Evolutionary conservation across 2,113 vertebrate genomes (phyloP), one percentile per base, ranked within the genome.

Genomic region (Phocoena sinus): DNA sequence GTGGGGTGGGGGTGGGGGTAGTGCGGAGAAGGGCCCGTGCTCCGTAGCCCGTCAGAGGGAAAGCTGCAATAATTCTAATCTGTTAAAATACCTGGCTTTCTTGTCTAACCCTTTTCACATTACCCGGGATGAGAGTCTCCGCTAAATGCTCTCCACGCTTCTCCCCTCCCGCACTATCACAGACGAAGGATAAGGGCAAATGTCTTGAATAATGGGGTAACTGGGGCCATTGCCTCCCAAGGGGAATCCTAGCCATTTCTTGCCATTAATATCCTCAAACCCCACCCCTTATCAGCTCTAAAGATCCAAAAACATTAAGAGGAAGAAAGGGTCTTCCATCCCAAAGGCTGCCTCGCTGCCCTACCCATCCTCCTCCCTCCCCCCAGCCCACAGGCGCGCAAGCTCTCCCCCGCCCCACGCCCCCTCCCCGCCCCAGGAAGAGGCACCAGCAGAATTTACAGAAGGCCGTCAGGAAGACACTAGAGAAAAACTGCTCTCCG

Each of bases 381-480:
- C 13, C 11, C 21, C 12, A 6, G 11, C n/a, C 60, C 41, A 4
- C 14, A 26, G 44, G 21, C 3, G n/a, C n/a, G 36, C 14, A n/a
- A 26, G 3, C 36, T 28, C 36, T 25, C 50, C 63, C 23, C 1
- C 23, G 3, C 23, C 5, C 1, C 15, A 17, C 15, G 53, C 15
- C 53, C 15, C 50, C 15, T 53, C 53, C 53, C 56, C 20, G 56
- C 77, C n/a, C 11, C 28, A n/a, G 47, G 20, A 73, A 23, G 56
- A 38, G 13, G 21, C 18, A 3, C 0, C 18, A 6, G 20, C 2
- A 8, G 23, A 23, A 17, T 41, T 8, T 58, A 15, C 12, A 62
- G 21, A 62, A 62, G 21, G 31, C 25, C 26, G 2, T 25, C 62
- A 21, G 25, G 18, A 79, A 21, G 12, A n/a, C 33, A 28, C 31